Evolutionary conservation across 2,113 vertebrate species (phyloP), one percentile per base, ranked within the genome.

Genomic region (Alethe diademata): DNA sequence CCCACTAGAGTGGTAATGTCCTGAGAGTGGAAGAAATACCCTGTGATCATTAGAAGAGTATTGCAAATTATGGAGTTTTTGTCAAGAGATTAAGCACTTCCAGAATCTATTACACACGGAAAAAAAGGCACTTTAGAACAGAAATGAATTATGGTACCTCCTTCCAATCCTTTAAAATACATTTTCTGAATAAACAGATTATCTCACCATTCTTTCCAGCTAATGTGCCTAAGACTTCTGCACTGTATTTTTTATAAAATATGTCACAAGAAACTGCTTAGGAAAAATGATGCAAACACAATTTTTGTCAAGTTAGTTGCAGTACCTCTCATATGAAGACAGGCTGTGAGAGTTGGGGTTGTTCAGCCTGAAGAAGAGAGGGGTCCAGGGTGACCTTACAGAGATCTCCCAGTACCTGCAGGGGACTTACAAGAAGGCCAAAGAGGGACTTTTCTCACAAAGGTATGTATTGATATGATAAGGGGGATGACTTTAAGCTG

Each of bases 31-130:
- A 89, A 85, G 76, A 96, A 96, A 94, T 93, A 81, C 79, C 13
- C 79, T 66, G 62, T 3, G 54, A 94, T 96, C 83, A 94, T 95
- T 96, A 96, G 65, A 93, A 84, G 51, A 89, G 11, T 91, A 66
- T 66, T 89, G 62, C 73, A 89, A 96, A 94, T 95, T 95, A 85
- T 28, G 67, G 73, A 90, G 50, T 81, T 95, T 96, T 96, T 96
- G 86, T 94, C 71, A 88, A 84, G 96, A 95, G 90, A 96, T 96
- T 96, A 96, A 92, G 40, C 56, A 88, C 72, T 88, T 88, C 23
- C 31, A 92, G 60, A 96, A 86, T 92, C 65, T 88, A 95, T 96
- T 94, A 88, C 9, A 64, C 40, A 91, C 31, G 28, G 65, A 40
- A 69, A 80, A 90, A 90, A 75, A 60, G 20, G 3, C 24, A 64